Percentiles rank a stretch among this genome's conserved stretches.
phyloP scores from a whole-genome alignment of 2,888 invertebrate species.

The Epinotia demarniana region DNA sequence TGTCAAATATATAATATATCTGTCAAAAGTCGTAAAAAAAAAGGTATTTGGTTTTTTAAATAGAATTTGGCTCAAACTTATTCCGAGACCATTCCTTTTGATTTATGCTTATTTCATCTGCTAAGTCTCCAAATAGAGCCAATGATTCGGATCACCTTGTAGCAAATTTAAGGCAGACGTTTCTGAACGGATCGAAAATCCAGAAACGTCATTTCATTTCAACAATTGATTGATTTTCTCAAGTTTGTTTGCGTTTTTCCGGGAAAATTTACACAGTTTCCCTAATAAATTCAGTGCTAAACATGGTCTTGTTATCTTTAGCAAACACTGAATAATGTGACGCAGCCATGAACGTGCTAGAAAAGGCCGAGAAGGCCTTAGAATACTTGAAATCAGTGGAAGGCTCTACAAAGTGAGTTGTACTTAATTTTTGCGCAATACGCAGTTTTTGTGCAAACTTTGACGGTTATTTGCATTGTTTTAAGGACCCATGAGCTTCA shows the following conservation, averaged over 20 bases:
- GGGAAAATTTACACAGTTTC: conserved; percentile 55
- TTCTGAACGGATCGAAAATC: conserved; percentile 31
- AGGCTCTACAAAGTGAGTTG: conserved; percentile 70
- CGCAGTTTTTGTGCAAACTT: conserved; percentile 41
- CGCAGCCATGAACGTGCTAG: conserved; percentile 75
- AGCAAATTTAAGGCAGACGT: background rate
- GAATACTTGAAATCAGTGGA: conserved; percentile 76
- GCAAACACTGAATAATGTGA: conserved; percentile 52
- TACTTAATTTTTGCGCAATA: conserved; percentile 45
- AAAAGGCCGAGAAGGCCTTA: conserved; percentile 80
- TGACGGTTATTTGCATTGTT: conserved; percentile 36
- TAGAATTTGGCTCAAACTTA: no score
- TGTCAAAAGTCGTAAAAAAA: background rate
- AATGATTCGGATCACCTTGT: no score
- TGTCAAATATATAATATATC: conserved; percentile 8
- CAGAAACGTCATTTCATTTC: conserved; percentile 44
- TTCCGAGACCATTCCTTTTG: no score
- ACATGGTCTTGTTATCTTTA: conserved; percentile 53
- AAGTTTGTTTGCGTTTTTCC: conserved; percentile 63
- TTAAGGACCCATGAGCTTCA: conserved; percentile 76
- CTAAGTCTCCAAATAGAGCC: no score
- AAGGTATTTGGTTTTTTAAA: no score
- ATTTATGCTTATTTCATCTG: no score
- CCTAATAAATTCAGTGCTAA: conserved; percentile 47
- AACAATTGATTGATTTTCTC: conserved; percentile 63